phyloP scores from a whole-genome alignment of 1,140 invertebrate genomes.

The Prorops nasuta region DNA sequence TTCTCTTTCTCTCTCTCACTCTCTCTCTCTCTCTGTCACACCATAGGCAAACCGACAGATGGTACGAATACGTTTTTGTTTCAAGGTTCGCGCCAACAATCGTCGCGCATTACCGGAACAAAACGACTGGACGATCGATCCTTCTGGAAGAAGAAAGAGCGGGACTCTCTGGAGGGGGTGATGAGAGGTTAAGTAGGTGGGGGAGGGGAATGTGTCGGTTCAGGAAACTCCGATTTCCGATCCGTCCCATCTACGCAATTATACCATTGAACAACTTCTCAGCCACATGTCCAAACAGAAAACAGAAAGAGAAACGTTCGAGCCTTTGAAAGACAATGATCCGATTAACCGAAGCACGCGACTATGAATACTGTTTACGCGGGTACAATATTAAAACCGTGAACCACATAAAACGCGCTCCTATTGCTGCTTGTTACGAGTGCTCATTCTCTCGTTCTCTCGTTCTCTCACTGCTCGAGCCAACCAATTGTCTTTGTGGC shows the following conservation, averaged over 20 bases:
- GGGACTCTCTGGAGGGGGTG: no score
- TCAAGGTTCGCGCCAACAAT: constrained; percentile 50
- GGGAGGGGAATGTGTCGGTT: constrained; percentile 8
- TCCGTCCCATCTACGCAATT: no score
- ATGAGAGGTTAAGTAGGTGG: no score
- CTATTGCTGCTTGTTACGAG: no score
- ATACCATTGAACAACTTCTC: no score
- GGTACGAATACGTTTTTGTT: constrained; percentile 52
- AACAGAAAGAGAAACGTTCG: constrained; percentile 16
- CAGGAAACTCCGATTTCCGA: constrained; percentile 26
- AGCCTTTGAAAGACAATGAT: constrained; percentile 24
- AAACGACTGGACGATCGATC: constrained; percentile 47
- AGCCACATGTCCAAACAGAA: constrained; percentile 52
- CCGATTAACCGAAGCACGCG: constrained; percentile 23
- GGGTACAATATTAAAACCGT: no score
- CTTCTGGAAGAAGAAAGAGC: constrained; percentile 10
- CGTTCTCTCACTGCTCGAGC: constrained; percentile 16
- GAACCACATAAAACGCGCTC: no score
- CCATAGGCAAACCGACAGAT: constrained; percentile 40
- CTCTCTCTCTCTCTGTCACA: constrained; percentile 3
- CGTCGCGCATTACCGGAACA: constrained; percentile 51
- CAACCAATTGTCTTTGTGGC: constrained; percentile 31
- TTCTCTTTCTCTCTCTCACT: constrained; percentile 19
- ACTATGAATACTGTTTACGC: constrained; percentile 24
- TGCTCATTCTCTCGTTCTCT: no score